phyloP scores from a whole-genome alignment of 2,797 vertebrate genomes.

The Phoebastria nigripes region DNA sequence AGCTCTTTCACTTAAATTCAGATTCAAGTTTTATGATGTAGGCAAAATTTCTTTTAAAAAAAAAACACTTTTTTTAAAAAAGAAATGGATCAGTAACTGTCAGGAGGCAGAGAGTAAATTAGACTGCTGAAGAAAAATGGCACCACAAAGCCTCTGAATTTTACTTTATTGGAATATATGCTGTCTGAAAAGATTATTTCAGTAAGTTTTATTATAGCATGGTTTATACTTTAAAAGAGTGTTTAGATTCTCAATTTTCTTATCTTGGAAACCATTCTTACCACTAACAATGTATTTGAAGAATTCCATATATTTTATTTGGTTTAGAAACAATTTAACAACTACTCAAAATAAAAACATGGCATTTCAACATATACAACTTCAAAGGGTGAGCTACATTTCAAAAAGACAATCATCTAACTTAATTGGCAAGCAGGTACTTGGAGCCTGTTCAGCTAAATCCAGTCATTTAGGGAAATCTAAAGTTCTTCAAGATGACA shows the following conservation, averaged over 20 bases:
- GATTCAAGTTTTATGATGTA: background rate
- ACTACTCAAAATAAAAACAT: background rate
- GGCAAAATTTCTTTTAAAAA: background rate
- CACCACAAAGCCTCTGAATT: background rate
- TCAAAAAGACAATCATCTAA: background rate
- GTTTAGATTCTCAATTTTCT: background rate
- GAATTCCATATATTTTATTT: background rate
- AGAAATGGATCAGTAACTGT: background rate
- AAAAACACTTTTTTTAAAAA: fast-evolving
- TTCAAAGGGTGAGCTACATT: background rate
- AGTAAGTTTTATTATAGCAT: background rate
- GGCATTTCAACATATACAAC: background rate
- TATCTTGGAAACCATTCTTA: background rate
- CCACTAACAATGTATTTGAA: background rate
- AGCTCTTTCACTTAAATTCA: background rate
- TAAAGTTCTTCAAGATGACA: background rate
- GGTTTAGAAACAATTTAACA: background rate
- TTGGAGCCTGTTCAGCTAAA: background rate
- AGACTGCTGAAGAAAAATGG: background rate
- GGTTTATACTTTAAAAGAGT: background rate
- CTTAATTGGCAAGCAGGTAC: background rate
- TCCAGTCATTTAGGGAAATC: background rate
- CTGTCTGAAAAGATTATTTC: background rate
- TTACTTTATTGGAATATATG: background rate
- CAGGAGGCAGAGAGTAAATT: background rate